Base-by-base conservation (phyloP, 2,888 invertebrate species). In the Cacoxenus indagator region DNA sequence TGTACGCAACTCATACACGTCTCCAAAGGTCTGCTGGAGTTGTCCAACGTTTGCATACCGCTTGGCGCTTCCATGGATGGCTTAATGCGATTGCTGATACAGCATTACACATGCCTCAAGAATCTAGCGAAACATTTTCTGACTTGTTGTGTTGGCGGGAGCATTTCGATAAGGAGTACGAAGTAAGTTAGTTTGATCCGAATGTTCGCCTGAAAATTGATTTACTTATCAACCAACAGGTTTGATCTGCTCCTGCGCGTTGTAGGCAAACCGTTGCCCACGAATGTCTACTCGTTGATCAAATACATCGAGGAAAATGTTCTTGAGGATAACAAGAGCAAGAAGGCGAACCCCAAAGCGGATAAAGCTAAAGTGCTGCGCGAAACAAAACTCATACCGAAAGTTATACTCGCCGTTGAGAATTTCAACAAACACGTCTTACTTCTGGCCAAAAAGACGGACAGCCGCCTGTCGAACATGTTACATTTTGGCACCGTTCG, bases 311-410 rank as follows among this genome's bases (percentile, higher is more conserved):
- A 91, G 78, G 90, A 90, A 75, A 88, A 86, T 73, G 88, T 87
- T 43, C 77, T 86, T 11, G 61, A 62, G 14, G 83, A 85, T 29
- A 78, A 80, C 37, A 62, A 84, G 76, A 64, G 45, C 26, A 86
- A 85, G 14, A 88, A 85, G 61, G 74, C 80, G n/a, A 89, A 90
- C 72, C 85, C 87, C 0, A 81, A 86, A 48, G 86, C 86, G 0
- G 88, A 89, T 68, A 87, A 89, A 64, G 90, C 88, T 8, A 91
- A 90, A 85, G 89, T 92, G 24, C 82, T 92, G 37, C 89, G 89
- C 45, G 91, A 92, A 84, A 91, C 91, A 0, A 90, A 90, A 75
- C 85, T 89, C 27, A 91, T 92, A 78, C 92, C 92, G 2, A 90
- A 90, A 77, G 89, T 92, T 0, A 89, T 92, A 26, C 89, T 90